Evolutionary conservation across 2,113 vertebrate genomes (phyloP).

Genomic region (Tragelaphus imberbis): DNA sequence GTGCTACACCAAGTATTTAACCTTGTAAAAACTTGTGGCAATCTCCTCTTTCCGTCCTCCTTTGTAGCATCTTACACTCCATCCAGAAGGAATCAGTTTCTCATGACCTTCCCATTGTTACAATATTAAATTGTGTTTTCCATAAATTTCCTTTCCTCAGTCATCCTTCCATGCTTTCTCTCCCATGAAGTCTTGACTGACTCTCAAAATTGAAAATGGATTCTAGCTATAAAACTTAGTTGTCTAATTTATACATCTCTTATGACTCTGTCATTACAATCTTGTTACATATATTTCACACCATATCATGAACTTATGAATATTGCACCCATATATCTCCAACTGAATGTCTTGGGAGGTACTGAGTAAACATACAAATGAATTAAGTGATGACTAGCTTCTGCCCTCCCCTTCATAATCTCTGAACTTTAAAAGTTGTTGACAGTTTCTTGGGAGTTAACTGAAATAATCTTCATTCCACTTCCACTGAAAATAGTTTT

Average conservation of each 20-base stretch:
- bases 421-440: not conserved
- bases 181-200: not conserved
- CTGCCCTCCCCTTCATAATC: not conserved
- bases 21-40: not conserved
- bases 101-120: not conserved
- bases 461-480: not conserved
- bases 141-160: not conserved
- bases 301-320: not conserved
- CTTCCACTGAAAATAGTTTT: not conserved
- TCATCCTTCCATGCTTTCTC: not conserved
- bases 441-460: not conserved
- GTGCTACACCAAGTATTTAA: accelerated
- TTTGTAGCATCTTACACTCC: not conserved
- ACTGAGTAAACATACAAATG: not conserved
- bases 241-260: not conserved
- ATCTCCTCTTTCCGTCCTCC: not conserved
- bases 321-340: not conserved
- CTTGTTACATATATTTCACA: not conserved
- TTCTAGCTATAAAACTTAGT: not conserved
- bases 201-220: not conserved
- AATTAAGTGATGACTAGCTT: not conserved
- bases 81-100: not conserved
- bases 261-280: not conserved
- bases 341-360: not conserved
- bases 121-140: not conserved